These are phyloP conservation scores for Blennius ocellaris DNA, from an alignment of 2,113 vertebrate genomes.

Conservation along the genomic window DNA sequence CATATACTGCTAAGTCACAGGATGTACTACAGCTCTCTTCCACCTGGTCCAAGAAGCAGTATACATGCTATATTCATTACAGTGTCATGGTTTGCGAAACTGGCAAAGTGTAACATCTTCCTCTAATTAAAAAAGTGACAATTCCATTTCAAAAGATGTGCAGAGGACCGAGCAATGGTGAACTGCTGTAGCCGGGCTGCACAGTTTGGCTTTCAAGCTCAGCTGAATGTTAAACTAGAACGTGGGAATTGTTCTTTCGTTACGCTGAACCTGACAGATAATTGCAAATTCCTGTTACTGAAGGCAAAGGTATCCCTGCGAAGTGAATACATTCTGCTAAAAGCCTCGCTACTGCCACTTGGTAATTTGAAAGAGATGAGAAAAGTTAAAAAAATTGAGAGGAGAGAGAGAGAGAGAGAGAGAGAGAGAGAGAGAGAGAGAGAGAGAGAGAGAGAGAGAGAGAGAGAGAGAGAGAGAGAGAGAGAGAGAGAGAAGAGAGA, in stretches of 20 bases:
- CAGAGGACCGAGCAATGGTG: background rate
- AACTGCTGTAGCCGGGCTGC: conserved; percentile 14
- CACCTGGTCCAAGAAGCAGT: conserved; percentile 7
- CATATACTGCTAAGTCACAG: background rate
- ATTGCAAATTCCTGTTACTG: conserved; percentile 67
- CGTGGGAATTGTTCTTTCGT: conserved; percentile 52
- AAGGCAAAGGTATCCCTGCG: conserved; percentile 38
- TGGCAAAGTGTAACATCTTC: conserved; percentile 10
- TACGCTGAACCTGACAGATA: conserved; percentile 43
- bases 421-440: background rate
- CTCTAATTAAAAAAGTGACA: conserved; percentile 28
- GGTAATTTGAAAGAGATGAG: conserved; percentile 51
- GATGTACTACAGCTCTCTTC: background rate
- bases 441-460: conserved; percentile 1
- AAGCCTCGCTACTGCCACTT: conserved; percentile 54
- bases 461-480: conserved; percentile 11
- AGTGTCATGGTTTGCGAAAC: conserved; percentile 3
- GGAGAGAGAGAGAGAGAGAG: background rate
- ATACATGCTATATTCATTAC: conserved; percentile 29
- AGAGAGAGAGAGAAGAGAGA: conserved; percentile 2
- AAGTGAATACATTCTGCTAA: conserved; percentile 59
- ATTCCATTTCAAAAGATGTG: conserved; percentile 37
- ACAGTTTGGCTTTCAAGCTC: conserved; percentile 40
- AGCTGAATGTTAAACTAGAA: conserved; percentile 40
- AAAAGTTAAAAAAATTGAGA: too few species aligned